Conservation (phyloP, 2,797 vertebrate genomes). For the Naso thynnoides region DNA sequence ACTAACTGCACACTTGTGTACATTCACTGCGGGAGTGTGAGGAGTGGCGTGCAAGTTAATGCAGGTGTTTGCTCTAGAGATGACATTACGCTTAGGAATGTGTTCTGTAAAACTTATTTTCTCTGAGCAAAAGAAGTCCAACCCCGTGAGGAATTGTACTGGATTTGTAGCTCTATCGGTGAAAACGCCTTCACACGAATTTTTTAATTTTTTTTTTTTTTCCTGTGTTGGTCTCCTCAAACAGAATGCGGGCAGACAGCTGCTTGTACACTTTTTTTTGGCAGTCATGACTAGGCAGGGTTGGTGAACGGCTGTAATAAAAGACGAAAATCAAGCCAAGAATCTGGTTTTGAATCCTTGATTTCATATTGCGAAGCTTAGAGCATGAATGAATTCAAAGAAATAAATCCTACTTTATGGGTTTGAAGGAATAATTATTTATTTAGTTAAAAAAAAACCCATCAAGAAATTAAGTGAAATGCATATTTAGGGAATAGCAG, state of each 20-base stretch:
- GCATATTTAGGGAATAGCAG: conserved; percentile 4
- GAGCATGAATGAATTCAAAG: neutral
- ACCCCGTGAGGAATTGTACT: neutral
- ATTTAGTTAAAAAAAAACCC: neutral
- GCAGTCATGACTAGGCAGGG: neutral
- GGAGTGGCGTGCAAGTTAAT: conserved; percentile 13
- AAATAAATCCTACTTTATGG: neutral
- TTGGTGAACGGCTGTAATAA: neutral
- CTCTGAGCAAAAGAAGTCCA: neutral
- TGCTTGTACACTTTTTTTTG: neutral
- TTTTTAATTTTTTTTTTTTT: neutral
- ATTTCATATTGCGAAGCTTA: neutral
- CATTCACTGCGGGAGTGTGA: conserved; percentile 1
- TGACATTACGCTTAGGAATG: neutral
- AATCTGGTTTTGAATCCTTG: neutral
- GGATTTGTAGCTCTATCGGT: neutral
- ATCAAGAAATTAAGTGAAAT: neutral
- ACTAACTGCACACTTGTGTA: conserved; percentile 29
- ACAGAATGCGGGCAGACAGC: too few species aligned
- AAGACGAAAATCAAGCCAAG: neutral
- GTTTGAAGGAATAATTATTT: neutral
- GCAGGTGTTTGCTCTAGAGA: conserved; percentile 6
- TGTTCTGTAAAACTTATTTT: neutral
- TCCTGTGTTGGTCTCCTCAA: neutral
- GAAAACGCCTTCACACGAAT: neutral